Evolutionary conservation across 2,797 vertebrate species (phyloP), one percentile per base, ranked within the genome.

Genomic region (Myotis pilosus): DNA sequence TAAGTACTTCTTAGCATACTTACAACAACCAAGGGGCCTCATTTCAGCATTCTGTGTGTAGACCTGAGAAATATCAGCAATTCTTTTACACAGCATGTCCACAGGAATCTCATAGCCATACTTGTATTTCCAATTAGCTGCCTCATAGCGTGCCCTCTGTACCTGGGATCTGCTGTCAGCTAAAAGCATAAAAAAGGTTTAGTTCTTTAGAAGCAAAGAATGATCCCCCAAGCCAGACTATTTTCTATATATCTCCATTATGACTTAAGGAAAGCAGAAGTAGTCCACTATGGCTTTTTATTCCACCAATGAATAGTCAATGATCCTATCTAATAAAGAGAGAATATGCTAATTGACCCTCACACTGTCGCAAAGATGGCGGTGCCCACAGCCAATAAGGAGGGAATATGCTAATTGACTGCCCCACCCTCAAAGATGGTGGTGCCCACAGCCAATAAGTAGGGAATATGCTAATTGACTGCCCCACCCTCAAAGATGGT

Each of bases 11-110:
- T 64, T 20, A 36, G 33, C 6, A 75, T 95, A 99, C 99, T 99
- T 98, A 99, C 99, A 99, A 97, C 99, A 99, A 96, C 99, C 99
- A 90, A 99, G 99, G 68, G 99, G 99, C 97, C 99, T 99, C 99
- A 99, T 99, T 98, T 99, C 99, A 78, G 99, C 99, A 74, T 99
- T 99, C 87, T 99, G 99, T 2, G 99, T 99, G 98, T 99, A 99
- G 95, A 99, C 99, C 98, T 99, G 99, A 91, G 99, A 99, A 98
- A 99, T 99, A 97, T 99, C 99, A 47, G 99, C 99, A 69, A 99
- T 99, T 97, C 99, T 98, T 98, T 99, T 99, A 96, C 99, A 99
- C 89, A 99, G 98, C 99, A 99, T 99, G 97, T 99, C 99, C 98
- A 99, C 99, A 17, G 99, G 99, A 97, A 99, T 99, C 98, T 99